These are phyloP conservation scores for Diplogasteroides magnus DNA, from an alignment of 1,140 invertebrate genomes.

Conservation along the genomic window DNA sequence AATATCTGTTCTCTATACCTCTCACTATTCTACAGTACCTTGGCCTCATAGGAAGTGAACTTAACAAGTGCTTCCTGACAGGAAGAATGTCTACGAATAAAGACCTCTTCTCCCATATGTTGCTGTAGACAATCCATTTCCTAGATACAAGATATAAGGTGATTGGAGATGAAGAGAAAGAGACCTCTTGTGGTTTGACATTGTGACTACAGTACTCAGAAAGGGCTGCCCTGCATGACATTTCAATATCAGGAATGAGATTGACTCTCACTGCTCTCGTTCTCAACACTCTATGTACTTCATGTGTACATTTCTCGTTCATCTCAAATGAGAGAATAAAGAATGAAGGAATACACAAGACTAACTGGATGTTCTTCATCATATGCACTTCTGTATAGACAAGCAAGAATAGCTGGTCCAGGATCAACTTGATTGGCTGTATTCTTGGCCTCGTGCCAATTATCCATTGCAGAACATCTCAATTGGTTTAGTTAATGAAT, in stretches of 20 bases:
- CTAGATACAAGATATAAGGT: constrained; percentile 44
- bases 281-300: constrained; percentile 83
- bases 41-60: constrained; percentile 78
- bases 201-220: constrained; percentile 75
- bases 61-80: constrained; percentile 74
- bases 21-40: constrained; percentile 64
- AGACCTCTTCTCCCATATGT: constrained; percentile 67
- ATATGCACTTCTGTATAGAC: constrained; percentile 80
- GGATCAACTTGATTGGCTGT: constrained; percentile 66
- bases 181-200: constrained; percentile 65
- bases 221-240: constrained; percentile 78
- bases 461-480: constrained; percentile 67
- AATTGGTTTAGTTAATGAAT: constrained; percentile 8
- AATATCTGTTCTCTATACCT: constrained; percentile 34
- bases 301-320: constrained; percentile 61
- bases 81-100: constrained; percentile 57
- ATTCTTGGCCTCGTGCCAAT: constrained; percentile 65
- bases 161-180: constrained; percentile 22
- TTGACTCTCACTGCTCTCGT: constrained; percentile 83
- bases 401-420: constrained; percentile 78
- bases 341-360: neutral
- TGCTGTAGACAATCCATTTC: constrained; percentile 83
- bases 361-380: constrained; percentile 59
- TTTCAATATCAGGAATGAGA: constrained; percentile 86
- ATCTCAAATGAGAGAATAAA: constrained; percentile 12